A percentile compares a stretch with the other conserved stretches of the same genome.
phyloP scores from a whole-genome alignment of 2,113 vertebrate genomes.

The Martes martes region DNA sequence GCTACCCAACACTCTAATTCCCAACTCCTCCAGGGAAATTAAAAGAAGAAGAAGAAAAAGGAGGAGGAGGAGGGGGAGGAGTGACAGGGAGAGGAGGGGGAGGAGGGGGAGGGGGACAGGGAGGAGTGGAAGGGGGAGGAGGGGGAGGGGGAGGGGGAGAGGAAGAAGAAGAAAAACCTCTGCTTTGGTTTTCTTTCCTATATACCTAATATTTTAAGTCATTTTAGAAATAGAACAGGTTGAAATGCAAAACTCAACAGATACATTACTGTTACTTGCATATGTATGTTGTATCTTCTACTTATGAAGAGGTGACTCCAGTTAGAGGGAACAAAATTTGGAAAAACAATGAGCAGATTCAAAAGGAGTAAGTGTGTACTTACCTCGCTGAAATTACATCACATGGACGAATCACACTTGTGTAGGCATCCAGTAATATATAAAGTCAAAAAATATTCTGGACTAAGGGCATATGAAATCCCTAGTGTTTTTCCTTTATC shows the following conservation, averaged over 20 bases:
- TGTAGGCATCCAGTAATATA: not conserved
- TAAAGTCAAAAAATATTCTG: not conserved
- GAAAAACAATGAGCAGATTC: not conserved
- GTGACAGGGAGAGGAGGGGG: too few relatives aligned
- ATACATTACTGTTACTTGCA: not conserved
- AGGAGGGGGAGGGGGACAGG: too few relatives aligned
- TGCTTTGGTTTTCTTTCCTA: not conserved
- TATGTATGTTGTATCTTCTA: not conserved
- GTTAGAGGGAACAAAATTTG: not conserved
- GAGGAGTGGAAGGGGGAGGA: too few relatives aligned
- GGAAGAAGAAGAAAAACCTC: not conserved
- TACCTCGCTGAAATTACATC: not conserved
- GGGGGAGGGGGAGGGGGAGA: too few relatives aligned
- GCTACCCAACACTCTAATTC: not conserved
- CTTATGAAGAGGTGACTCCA: not conserved
- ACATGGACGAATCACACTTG: not conserved
- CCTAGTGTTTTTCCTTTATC: not conserved
- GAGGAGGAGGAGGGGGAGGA: too few relatives aligned
- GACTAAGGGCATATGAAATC: not conserved
- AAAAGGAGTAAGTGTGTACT: not conserved
- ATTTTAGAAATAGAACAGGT: not conserved
- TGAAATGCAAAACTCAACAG: not conserved
- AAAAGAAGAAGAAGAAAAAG: not conserved
- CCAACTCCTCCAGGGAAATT: not conserved
- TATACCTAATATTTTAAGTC: not conserved